Base-by-base conservation (phyloP, 2,888 invertebrate species). In the Eupithecia inturbata region DNA sequence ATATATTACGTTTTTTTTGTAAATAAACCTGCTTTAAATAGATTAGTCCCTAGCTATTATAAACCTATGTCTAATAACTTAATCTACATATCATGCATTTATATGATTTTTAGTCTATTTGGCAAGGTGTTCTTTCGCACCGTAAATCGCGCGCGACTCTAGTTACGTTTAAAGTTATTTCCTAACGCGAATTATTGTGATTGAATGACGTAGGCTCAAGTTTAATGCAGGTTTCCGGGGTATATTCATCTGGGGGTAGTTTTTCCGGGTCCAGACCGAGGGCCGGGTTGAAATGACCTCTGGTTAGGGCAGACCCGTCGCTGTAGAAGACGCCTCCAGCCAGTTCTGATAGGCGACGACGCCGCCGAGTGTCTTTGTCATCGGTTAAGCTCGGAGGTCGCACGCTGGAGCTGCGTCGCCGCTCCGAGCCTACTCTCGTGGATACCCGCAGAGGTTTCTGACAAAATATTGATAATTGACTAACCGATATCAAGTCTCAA, bases 261-360 rank as follows among this genome's bases (percentile, higher is more conserved):
- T 92, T 93, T 79, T 94, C 93, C 0, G 88, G 78, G 74, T 93
- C 93, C 28, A 91, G 84, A 4, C 90, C 88, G 3, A 93, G 85
- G 0, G 90, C 93, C n/a, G 88, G 89, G 84, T 94, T 94, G 82
- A 93, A 93, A 76, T 85, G 87, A 6, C 92, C 92, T 53, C 84
- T 84, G 5, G 88, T 83, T 73, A 90, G 87, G 1, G 87, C 82
- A 9, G 85, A 82, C 9, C 84, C 82, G 78, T 93, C 93, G 83
- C 93, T 93, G 87, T 95, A 95, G 88, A 94, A 95, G 57, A 94
- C 92, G 9, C 95, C 95, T 39, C 95, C 95, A 1, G 95, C 94
- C 80, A 94, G 82, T 79, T 94, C 93, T 10, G 95, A 95, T 26
- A 95, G 89, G 12, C 94, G 87, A 2, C 95, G 90, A 39, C 94